phyloP scores from a whole-genome alignment of 1,140 invertebrate species.

The Dendroctonus valens region DNA sequence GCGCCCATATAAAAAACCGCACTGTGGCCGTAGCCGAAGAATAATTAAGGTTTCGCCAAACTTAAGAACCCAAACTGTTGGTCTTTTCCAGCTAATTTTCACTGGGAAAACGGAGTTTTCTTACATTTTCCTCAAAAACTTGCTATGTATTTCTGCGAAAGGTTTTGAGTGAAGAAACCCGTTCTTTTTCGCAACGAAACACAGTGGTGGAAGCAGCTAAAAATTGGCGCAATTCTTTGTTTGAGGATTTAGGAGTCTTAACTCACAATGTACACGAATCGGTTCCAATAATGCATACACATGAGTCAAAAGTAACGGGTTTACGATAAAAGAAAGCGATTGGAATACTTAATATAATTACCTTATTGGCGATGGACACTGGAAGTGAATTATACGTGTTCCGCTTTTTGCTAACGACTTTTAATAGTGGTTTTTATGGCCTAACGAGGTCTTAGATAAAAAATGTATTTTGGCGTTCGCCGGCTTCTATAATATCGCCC shows the following conservation, averaged over 20 bases:
- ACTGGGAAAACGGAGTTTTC: neutral
- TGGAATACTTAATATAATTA: conserved; percentile 22
- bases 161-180: neutral
- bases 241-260: conserved; percentile 5
- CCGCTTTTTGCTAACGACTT: no score
- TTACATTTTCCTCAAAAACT: neutral
- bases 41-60: no score
- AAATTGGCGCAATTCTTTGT: neutral
- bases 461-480: no score
- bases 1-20: no score
- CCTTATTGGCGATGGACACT: conserved; percentile 1
- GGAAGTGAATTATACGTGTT: no score
- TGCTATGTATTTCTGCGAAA: neutral
- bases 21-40: no score
- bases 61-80: no score
- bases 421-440: no score
- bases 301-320: conserved; percentile 18
- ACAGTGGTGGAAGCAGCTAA: neutral
- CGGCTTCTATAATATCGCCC: no score
- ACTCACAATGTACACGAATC: neutral
- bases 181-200: neutral
- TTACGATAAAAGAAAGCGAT: conserved; percentile 22
- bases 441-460: no score
- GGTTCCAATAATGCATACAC: conserved; percentile 3
- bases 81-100: no score